A percentile compares a stretch with the other conserved stretches of the same genome.
phyloP scores from a whole-genome alignment of 2,113 vertebrate genomes.

The Odobenus rosmarus region DNA sequence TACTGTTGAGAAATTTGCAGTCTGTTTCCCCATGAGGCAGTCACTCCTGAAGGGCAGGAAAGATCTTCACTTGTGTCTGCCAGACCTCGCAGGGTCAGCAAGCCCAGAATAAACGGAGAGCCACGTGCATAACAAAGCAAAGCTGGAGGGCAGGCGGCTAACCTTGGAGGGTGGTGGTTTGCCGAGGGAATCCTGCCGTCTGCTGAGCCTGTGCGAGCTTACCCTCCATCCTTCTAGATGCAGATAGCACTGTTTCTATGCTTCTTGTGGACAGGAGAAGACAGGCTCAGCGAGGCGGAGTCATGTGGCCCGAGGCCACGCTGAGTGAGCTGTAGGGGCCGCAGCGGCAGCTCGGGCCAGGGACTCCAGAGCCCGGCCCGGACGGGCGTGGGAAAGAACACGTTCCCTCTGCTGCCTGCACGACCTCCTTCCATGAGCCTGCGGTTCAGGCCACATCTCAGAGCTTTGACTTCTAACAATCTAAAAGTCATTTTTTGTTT shows the following conservation, averaged over 20 bases:
- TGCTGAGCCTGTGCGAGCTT: background rate
- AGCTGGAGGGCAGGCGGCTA: background rate
- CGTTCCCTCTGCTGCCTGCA: background rate
- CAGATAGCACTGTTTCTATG: background rate
- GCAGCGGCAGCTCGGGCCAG: background rate
- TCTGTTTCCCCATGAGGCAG: background rate
- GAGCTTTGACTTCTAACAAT: background rate
- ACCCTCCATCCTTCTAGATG: background rate
- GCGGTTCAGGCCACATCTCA: background rate
- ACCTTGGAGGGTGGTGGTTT: background rate
- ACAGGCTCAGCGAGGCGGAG: background rate
- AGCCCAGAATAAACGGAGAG: background rate
- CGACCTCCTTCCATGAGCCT: too few relatives aligned
- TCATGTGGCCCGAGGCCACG: background rate
- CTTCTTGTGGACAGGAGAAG: background rate
- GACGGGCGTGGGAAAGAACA: accelerated
- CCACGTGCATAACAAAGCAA: background rate
- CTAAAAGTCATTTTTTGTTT: background rate
- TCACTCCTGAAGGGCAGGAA: background rate
- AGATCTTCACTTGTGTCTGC: background rate
- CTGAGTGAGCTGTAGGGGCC: too few relatives aligned
- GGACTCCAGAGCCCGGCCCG: background rate
- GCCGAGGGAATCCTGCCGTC: background rate
- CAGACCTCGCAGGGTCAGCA: background rate
- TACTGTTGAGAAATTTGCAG: background rate